Evolutionary conservation across 2,797 vertebrate species (phyloP), one percentile per base, ranked within the genome.

Genomic region (Salmo trutta): DNA sequence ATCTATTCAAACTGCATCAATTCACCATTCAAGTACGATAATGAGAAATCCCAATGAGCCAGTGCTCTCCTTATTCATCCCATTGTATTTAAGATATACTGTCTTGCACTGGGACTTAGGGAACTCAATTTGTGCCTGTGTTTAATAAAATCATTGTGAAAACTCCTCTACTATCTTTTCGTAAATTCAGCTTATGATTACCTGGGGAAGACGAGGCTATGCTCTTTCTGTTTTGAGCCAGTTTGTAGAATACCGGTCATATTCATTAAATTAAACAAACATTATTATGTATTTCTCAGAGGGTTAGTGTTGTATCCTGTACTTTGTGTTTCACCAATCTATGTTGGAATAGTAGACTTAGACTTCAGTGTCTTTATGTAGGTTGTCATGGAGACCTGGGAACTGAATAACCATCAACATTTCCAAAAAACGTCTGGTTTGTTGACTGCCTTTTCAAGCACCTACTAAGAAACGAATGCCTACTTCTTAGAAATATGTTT

Each of bases 311-410:
- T 70, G 41, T 10, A 51, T 51, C 19, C 16, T 4, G 68, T 8
- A 68, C 31, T 67, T 24, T 12, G 12, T 12, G 31, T 31, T 68
- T 51, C 4, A 47, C 24, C n/a, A 65, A 72, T 59, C 21, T 31
- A 10, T 1, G 10, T 62, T 70, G 56, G 19, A 77, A 72, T 33
- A 19, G 56, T 19, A n/a, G 6, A 59, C n/a, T 6, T 59, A 2
- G 1, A 51, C 10, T 65, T 65, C 3, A 47, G 41, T 52, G 27
- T 14, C 10, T 75, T 75, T 53, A 68, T 24, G 75, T 53, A 76
- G 33, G 81, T 85, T 83, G 75, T 78, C 81, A 81, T 85, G 54
- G 79, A 69, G 68, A 83, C 77, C 8, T 14, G 1, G 64, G 75
- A 77, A 52, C 72, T 41, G 74, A 70, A 79, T 70, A 81, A 78